A percentile compares a stretch with the other conserved stretches of the same genome.
Conservation (phyloP, 2,888 invertebrate genomes). For the Alentia gelatinosa region DNA sequence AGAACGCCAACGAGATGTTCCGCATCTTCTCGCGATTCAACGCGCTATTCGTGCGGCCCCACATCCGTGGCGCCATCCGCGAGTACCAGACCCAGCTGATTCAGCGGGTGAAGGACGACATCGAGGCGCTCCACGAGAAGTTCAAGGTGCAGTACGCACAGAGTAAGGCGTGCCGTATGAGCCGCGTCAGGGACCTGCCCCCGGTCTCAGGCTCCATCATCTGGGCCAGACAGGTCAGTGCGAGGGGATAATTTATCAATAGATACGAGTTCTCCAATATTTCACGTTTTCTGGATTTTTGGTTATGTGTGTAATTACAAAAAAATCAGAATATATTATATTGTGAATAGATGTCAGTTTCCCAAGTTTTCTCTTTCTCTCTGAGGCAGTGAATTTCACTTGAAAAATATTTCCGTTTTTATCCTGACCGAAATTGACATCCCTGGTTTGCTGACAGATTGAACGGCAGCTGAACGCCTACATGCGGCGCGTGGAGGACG, state of each 20-base stretch:
- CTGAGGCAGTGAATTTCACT: no score
- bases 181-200: conserved; percentile 95
- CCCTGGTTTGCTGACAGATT: conserved; percentile 89
- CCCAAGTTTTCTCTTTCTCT: no score
- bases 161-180: conserved; percentile 95
- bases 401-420: no score
- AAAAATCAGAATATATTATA: not conserved
- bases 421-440: conserved; percentile 44
- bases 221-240: conserved; percentile 89
- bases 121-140: conserved; percentile 97
- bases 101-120: conserved; percentile 99
- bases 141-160: conserved; percentile 98
- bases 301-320: no score
- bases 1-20: conserved; percentile 99
- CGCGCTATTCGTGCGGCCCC: conserved; percentile 98
- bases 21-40: conserved; percentile 98
- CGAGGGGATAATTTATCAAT: not conserved
- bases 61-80: conserved; percentile 98
- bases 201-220: conserved; percentile 99
- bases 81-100: conserved; percentile 99
- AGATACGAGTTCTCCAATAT: not conserved
- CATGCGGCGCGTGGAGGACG: conserved; percentile 97
- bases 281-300: not conserved
- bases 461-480: conserved; percentile 98
- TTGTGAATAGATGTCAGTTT: not conserved